These are phyloP conservation scores for Ploceus nigricollis DNA, from an alignment of 2,113 vertebrate species.

Conservation along the genomic window DNA sequence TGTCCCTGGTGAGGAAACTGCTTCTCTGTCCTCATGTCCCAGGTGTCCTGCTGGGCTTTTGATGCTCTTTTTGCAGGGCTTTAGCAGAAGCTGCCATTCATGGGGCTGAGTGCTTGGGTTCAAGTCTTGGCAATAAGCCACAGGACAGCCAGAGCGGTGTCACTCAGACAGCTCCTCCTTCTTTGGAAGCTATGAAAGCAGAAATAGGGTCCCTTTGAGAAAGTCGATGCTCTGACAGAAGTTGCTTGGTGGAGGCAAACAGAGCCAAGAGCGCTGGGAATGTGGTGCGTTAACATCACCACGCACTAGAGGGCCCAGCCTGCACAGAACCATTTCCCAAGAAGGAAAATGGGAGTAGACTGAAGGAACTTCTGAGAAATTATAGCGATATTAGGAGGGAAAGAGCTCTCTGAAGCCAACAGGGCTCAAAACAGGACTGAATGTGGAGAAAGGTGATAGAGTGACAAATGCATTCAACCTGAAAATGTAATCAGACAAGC, in stretches of 20 bases:
- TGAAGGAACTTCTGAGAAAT: background rate
- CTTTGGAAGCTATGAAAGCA: background rate
- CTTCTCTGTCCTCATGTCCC: background rate
- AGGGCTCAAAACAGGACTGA: background rate
- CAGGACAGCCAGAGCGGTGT: background rate
- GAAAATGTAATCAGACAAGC: conserved; percentile 55
- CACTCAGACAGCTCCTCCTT: background rate
- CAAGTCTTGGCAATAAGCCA: background rate
- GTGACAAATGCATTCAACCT: conserved; percentile 36
- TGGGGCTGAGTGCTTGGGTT: background rate
- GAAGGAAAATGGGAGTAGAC: background rate
- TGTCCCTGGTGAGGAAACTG: background rate
- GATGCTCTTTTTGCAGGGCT: background rate
- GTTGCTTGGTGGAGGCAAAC: background rate
- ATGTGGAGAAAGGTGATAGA: conserved; percentile 15
- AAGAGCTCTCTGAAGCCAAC: background rate
- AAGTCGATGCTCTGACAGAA: background rate
- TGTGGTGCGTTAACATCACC: background rate
- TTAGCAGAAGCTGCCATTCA: background rate
- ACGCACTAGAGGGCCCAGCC: background rate
- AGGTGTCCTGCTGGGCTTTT: background rate
- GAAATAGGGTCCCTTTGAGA: background rate
- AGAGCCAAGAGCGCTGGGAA: background rate
- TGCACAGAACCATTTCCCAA: background rate
- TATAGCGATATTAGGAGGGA: background rate